These are phyloP conservation scores for Diplodus sargus DNA, from an alignment of 2,797 vertebrate species.

Conservation along the genomic window DNA sequence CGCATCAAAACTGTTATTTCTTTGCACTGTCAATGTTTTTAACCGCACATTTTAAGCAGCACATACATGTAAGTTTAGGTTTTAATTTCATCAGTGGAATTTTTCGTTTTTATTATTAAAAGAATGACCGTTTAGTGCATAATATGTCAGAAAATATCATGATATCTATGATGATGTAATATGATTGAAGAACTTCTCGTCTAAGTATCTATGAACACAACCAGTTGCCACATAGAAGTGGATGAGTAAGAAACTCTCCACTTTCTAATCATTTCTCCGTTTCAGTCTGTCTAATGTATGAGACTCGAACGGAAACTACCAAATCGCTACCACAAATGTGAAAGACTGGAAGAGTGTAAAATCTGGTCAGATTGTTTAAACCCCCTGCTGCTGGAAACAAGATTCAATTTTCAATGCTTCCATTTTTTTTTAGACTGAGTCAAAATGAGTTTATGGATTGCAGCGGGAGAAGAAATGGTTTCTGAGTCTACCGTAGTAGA, in stretches of 20 bases:
- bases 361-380: slow-evolving; percentile 26
- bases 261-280: not conserved
- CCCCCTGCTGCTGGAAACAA: not conserved
- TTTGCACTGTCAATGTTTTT: too few species aligned
- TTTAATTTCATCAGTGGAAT: too few species aligned
- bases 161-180: too few species aligned
- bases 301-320: not conserved
- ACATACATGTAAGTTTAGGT: too few species aligned
- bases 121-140: too few species aligned
- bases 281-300: not conserved
- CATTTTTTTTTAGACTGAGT: slow-evolving; percentile 27
- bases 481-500: not conserved
- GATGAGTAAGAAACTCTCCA: not conserved
- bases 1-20: too few species aligned
- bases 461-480: not conserved
- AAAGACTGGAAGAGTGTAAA: slow-evolving; percentile 16
- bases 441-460: slow-evolving; percentile 22
- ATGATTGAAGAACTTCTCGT: not conserved
- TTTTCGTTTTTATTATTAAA: too few species aligned
- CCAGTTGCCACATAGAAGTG: not conserved
- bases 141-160: too few species aligned
- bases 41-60: too few species aligned
- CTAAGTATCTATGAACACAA: not conserved
- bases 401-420: slow-evolving; percentile 23
- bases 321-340: not conserved